Conservation (phyloP, 2,888 invertebrate species). For the Cordylochernes scorpioides region DNA sequence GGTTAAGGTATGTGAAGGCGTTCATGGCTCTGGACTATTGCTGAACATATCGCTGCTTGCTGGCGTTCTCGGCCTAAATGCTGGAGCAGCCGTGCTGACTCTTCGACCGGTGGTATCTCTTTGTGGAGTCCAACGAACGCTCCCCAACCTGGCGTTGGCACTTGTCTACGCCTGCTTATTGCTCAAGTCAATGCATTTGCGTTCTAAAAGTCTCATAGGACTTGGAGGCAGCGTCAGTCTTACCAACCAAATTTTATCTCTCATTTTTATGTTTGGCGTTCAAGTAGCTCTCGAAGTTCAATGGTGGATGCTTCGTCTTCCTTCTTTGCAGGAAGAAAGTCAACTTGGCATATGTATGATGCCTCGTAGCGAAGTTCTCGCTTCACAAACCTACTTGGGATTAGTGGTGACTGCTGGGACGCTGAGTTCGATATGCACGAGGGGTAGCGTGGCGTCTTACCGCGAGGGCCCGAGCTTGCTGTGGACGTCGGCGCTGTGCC, state of each 20-base stretch:
- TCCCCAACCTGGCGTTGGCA: constrained; percentile 16
- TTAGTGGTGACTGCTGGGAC: constrained; percentile 4
- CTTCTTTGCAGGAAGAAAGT: constrained; percentile 2
- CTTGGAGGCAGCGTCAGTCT: constrained; percentile 18
- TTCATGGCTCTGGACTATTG: constrained; percentile 7
- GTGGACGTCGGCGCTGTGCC: constrained; percentile 5
- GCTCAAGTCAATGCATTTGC: constrained; percentile 21
- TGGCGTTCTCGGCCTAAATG: constrained; percentile 9
- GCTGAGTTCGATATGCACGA: constrained; percentile 2
- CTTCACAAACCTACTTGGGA: constrained; percentile 7
- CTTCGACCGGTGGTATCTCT: constrained; percentile 7
- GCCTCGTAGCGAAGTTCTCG: constrained; percentile 4
- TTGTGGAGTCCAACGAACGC: constrained; percentile 6
- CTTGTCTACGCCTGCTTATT: constrained; percentile 21
- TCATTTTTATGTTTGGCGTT: constrained; percentile 12
- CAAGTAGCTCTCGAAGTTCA: constrained; percentile 13
- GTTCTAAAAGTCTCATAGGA: constrained; percentile 21
- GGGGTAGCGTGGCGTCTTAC: constrained; percentile 6
- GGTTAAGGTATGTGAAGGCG: constrained; percentile 14
- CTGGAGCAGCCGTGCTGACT: constrained; percentile 9
- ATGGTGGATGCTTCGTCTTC: constrained; percentile 10
- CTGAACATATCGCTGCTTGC: constrained; percentile 9
- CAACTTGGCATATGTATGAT: constrained; percentile 3
- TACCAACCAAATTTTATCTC: constrained; percentile 13
- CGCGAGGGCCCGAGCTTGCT: constrained; percentile 7